Percentiles rank a stretch among this genome's conserved stretches.
Evolutionary conservation across 2,888 invertebrate genomes (phyloP).

Genomic region (Thecophora atra): DNA sequence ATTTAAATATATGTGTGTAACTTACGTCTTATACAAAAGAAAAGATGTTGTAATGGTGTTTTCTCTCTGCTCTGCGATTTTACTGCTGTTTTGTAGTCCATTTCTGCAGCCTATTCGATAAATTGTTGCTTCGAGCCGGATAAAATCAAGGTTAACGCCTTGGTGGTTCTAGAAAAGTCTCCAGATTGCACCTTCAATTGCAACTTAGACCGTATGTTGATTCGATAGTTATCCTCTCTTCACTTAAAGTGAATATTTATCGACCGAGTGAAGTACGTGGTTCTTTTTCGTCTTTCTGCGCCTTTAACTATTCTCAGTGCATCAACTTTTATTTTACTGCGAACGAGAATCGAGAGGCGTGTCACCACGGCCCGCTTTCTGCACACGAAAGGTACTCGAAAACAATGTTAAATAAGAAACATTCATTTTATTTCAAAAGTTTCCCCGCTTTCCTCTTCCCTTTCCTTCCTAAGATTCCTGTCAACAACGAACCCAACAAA

Average conservation of each 20-base stretch:
- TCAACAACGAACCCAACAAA: background rate
- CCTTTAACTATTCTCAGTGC: background rate
- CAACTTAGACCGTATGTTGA: no score
- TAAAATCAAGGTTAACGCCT: no score
- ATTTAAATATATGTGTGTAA: no score
- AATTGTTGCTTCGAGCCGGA: no score
- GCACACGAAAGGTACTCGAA: constrained; percentile 1
- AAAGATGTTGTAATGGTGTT: no score
- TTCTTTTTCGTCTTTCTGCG: background rate
- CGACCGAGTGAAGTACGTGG: no score
- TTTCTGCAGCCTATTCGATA: no score
- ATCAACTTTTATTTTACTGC: background rate
- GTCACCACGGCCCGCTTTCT: constrained; percentile 3
- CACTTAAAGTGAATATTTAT: no score
- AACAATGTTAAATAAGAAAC: constrained; percentile 50
- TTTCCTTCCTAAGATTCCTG: background rate
- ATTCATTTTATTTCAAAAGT: constrained; percentile 56
- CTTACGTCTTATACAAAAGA: no score
- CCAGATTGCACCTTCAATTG: no score
- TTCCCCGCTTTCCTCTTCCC: constrained; percentile 42
- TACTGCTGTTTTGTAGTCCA: background rate
- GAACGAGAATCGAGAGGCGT: background rate
- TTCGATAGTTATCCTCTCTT: no score
- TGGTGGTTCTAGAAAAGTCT: no score
- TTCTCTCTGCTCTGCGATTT: background rate